Percentiles rank a stretch among this genome's conserved stretches.
Conservation (phyloP, 1,140 invertebrate species). For the Maniola jurtina region DNA sequence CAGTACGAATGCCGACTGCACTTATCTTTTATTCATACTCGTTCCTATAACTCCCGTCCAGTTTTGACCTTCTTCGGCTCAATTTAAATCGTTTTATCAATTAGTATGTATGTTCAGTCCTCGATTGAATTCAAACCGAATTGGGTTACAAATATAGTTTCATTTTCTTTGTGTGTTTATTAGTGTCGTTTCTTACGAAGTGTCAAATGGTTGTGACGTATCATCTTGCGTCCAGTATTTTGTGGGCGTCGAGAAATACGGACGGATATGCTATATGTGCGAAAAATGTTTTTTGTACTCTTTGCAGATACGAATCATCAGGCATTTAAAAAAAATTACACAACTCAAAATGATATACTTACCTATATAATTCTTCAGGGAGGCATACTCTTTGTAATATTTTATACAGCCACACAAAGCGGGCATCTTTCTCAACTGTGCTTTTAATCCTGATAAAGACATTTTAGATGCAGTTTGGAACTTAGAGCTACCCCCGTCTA, state of each 20-base stretch:
- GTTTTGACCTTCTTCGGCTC: constrained; percentile 47
- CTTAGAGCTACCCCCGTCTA: constrained; percentile 18
- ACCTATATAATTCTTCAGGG: too few species aligned
- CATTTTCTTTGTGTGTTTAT: not conserved
- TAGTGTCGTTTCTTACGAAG: constrained; percentile 9
- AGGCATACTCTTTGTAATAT: too few species aligned
- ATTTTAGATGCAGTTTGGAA: constrained; percentile 10
- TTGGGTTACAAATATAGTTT: constrained; percentile 2
- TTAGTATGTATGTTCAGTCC: constrained; percentile 19
- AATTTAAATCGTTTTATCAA: constrained; percentile 45
- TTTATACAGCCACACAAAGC: not conserved
- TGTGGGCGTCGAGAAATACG: constrained; percentile 11
- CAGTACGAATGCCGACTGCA: constrained; percentile 34
- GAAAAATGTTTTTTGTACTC: not conserved
- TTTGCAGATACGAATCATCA: not conserved
- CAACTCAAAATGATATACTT: not conserved
- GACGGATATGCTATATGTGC: not conserved
- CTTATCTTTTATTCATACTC: constrained; percentile 38
- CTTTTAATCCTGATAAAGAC: constrained; percentile 20
- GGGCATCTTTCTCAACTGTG: not conserved
- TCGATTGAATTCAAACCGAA: constrained; percentile 9
- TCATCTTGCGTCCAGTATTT: constrained; percentile 12
- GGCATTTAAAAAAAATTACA: not conserved
- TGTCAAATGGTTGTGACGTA: constrained; percentile 15
- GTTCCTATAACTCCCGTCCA: constrained; percentile 31